Evolutionary conservation across 2,113 vertebrate species (phyloP), one percentile per base, ranked within the genome.

Genomic region (Haemorhous mexicanus): DNA sequence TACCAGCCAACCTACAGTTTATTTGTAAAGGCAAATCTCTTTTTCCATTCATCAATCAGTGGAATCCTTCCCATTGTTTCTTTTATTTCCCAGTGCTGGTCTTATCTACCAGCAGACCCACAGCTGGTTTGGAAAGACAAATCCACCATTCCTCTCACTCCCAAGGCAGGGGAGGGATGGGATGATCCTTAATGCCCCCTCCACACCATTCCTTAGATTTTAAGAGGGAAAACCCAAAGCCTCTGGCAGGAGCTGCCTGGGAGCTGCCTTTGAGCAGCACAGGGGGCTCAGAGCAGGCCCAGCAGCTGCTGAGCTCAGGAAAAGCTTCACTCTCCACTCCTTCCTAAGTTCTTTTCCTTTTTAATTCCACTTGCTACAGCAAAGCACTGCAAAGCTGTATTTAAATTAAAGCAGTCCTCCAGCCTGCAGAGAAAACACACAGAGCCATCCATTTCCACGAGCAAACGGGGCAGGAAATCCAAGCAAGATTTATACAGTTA

Each of bases 401-500:
- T 96, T 90, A 95, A 95, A 95, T 91, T 84, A 91, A 94, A 96
- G 53, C 90, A 90, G 79, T 66, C 75, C 86, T 92, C 70, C 88
- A 89, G 84, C 92, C 84, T 35, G 30, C 58, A 82, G 84, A 96
- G 55, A 70, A 87, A 84, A 47, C 78, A 75, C 84, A 87, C 52
- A 66, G 37, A 95, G 75, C 72, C 92, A 96, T 95, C 87, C 95
- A 92, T 95, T 96, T 91, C 89, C 67, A 69, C 20, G 9, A 75
- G 82, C 72, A 87, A 95, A 91, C 4, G 8, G 91, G 69, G 80
- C 81, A 84, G 84, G 76, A 84, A 95, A 96, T 43, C 78, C 92
- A 72, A 37, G 66, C 16, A 88, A 88, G 94, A 96, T 96, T 95
- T 92, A 96, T 86, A 66, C 81, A 89, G 86, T 94, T 96, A 96